Base-by-base conservation (phyloP, 2,888 invertebrate genomes). In the Odontocolon sp. region DNA sequence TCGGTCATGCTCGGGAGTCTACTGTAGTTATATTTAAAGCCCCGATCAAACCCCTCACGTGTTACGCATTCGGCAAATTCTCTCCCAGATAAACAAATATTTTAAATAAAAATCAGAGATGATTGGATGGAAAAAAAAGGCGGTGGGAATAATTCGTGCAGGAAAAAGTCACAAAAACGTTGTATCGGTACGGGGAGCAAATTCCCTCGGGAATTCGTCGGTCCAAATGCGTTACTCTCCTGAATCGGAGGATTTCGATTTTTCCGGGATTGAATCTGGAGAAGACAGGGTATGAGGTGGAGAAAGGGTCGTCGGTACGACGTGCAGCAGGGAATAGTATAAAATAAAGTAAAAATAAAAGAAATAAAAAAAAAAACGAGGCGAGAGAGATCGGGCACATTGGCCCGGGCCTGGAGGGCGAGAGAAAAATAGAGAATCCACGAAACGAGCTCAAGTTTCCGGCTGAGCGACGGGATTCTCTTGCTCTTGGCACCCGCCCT, bases 171-270 rank as follows among this genome's bases (percentile, higher is more conserved):
- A 8, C 18, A 28, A 40, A 9, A 11, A 5, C 8, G 28, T 18
- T 42, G 21, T 28, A 8, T 31, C 16, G 23, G 50, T 14, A 36
- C 9, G 26, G 33, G 18, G 31, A 57, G 16, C 42, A 23, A 73
- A 73, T 61, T 67, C 67, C 67, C 67, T 8, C 16, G 67, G 67
- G 67, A 73, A 73, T 67, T 61, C 73, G 50, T 42, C 31, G 72
- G 66, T 36, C 54, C 54, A 42, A 64, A 56, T 57, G 59, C 61
- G 31, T 33, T 28, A 42, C 40, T 52, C 57, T 38, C 40, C 38
- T 28, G 11, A 54, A 23, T 56, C 42, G 66, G 5, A 28, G 18
- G 18, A 9, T 21, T n/a, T 11, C 21, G 28, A 26, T 72, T 72
- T 66, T 59, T 59, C 66, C 21, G 59, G 52, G 33, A 57, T 72